Evolutionary conservation across 2,797 vertebrate genomes (phyloP), one percentile per base, ranked within the genome.

Genomic region (Microctenopoma steveboyesi): DNA sequence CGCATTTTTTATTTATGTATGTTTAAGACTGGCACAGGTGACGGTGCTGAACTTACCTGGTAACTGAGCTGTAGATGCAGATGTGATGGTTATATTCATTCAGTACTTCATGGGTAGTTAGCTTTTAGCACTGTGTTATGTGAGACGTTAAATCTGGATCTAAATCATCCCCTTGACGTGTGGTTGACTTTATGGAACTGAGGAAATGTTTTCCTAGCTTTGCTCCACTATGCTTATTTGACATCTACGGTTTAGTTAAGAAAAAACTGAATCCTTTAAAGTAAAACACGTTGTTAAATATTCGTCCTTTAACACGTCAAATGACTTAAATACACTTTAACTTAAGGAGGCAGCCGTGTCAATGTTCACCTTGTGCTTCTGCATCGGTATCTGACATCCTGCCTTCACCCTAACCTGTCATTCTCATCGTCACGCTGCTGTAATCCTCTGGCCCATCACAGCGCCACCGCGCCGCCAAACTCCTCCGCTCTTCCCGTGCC

Each of bases 371-470:
- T 47, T 54, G 46, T 37, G 79, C 53, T 62, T 46, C 35, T 1
- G 9, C 45, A 43, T 74, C 45, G 25, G 53, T 50, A 64, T 78
- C 55, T 55, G 67, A 59, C 69, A 51, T 59, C 72, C 76, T 67
- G 28, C 69, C 28, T 53, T 75, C 66, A 71, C 73, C 76, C 62
- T 50, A 30, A 50, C 67, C 69, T 72, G 80, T 76, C 74, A 68
- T 71, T 71, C 7, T 63, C 57, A 47, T 61, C 74, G 61, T 56
- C 56, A 27, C 72, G 56, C 46, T 65, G 69, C 73, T 55, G 51
- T 82, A 81, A 78, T 85, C 81, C 72, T 69, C 18, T 6, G 64
- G 51, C 73, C 74, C 74, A 47, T 88, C 78, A 76, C 72, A 74
- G 72, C 57, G 76, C 33, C 79, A 78, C 79, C 81, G 35, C 49